phyloP scores from a whole-genome alignment of 2,888 invertebrate genomes.

The Sialis lutaria region DNA sequence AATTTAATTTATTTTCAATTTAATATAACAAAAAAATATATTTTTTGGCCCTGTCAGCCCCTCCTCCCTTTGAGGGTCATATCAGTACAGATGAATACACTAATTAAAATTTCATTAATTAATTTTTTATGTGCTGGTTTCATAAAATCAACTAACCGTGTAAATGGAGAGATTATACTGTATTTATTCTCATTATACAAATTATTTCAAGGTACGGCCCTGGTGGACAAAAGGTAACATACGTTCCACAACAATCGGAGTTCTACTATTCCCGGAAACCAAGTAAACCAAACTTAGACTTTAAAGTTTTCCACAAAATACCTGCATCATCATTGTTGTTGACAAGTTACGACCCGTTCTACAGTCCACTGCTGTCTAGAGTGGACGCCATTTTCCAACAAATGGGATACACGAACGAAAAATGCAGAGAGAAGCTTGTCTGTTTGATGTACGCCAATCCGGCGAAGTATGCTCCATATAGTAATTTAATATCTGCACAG shows the following conservation, averaged over 20 bases:
- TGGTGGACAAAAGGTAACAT: conserved; percentile 43
- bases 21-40: too few relatives aligned
- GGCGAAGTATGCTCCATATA: conserved; percentile 76
- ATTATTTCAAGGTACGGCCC: conserved; percentile 29
- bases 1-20: too few relatives aligned
- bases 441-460: conserved; percentile 80
- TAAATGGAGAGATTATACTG: too few relatives aligned
- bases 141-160: too few relatives aligned
- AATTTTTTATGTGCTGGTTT: too few relatives aligned
- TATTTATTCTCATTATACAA: too few relatives aligned
- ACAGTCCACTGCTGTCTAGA: conserved; percentile 68
- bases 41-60: too few relatives aligned
- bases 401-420: conserved; percentile 47
- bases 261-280: conserved; percentile 45
- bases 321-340: conserved; percentile 65
- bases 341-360: conserved; percentile 80
- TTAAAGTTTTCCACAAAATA: conserved; percentile 74
- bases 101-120: too few relatives aligned
- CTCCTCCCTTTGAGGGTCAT: too few relatives aligned
- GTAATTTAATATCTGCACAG: conserved; percentile 75
- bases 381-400: conserved; percentile 70
- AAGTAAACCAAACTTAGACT: conserved; percentile 35
- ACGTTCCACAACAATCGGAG: conserved; percentile 35
- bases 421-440: conserved; percentile 65
- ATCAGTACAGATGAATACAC: too few relatives aligned